phyloP scores from a whole-genome alignment of 2,888 invertebrate species.

The Rotaria socialis region DNA sequence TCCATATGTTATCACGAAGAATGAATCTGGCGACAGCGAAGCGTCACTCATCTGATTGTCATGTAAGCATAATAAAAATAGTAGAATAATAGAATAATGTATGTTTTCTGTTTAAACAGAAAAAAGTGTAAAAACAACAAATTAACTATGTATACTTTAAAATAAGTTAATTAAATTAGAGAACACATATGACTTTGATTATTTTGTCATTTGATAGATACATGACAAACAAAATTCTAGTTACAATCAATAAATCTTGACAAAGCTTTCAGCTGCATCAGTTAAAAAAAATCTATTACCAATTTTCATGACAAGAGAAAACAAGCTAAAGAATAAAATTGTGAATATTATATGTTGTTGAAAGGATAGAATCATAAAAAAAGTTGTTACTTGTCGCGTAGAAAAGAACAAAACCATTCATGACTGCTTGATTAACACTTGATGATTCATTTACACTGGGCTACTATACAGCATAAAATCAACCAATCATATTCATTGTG shows the following conservation, averaged over 20 bases:
- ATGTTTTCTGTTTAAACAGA: not conserved
- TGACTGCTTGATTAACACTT: not conserved
- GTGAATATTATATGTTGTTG: not conserved
- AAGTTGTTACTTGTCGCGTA: not conserved
- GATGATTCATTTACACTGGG: not conserved
- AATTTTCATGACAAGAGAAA: too few relatives aligned
- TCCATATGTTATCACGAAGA: not conserved
- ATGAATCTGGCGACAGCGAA: not conserved
- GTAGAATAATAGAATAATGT: not conserved
- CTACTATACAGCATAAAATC: not conserved
- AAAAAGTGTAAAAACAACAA: not conserved
- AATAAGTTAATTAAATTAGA: not conserved
- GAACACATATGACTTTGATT: not conserved
- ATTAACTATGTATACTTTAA: not conserved
- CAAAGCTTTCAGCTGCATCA: not conserved
- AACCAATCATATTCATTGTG: not conserved
- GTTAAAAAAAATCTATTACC: not conserved
- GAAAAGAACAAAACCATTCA: not conserved
- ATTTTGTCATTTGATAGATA: not conserved
- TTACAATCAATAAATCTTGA: not conserved
- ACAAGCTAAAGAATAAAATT: too few relatives aligned
- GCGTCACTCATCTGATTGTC: slow-evolving; percentile 1
- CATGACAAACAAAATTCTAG: not conserved
- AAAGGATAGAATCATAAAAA: not conserved
- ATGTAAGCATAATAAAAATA: not conserved